Evolutionary conservation across 2,113 vertebrate genomes (phyloP).

Genomic region (Halichoeres trimaculatus): DNA sequence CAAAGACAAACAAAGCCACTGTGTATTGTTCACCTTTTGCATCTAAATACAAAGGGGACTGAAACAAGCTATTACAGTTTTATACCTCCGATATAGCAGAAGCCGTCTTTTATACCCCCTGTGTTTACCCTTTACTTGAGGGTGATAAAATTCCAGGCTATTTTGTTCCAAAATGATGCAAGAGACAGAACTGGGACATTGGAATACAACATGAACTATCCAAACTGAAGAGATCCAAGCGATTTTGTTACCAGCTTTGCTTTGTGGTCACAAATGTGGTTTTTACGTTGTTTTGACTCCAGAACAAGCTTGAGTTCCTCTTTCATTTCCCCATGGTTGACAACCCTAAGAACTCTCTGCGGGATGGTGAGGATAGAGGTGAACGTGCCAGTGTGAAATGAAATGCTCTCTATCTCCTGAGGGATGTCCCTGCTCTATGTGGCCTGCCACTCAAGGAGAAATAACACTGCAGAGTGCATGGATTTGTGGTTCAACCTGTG

Average conservation of each 20-base stretch:
- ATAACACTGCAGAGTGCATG: constrained; percentile 58
- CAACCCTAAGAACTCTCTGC: constrained; percentile 71
- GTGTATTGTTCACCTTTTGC: constrained; percentile 47
- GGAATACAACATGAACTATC: constrained; percentile 55
- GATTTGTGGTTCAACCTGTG: constrained; percentile 54
- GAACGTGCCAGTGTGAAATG: constrained; percentile 80
- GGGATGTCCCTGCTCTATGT: constrained; percentile 66
- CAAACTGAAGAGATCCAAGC: constrained; percentile 49
- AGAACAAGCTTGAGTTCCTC: constrained; percentile 65
- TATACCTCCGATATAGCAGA: constrained; percentile 47
- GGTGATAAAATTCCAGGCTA: constrained; percentile 51
- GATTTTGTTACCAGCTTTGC: constrained; percentile 59
- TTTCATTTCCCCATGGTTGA: constrained; percentile 76
- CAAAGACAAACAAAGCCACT: constrained; percentile 63
- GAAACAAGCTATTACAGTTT: constrained; percentile 54
- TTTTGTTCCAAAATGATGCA: constrained; percentile 44
- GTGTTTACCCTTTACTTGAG: constrained; percentile 57
- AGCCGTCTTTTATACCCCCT: constrained; percentile 37
- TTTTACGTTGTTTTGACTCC: constrained; percentile 69
- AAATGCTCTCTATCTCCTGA: constrained; percentile 76
- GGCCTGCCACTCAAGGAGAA: constrained; percentile 71
- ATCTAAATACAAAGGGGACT: constrained; percentile 53
- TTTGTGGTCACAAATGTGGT: constrained; percentile 73
- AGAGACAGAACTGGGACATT: constrained; percentile 24
- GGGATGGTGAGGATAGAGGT: constrained; percentile 70